Base-by-base conservation (phyloP, 2,888 invertebrate genomes). In the Tipula confusa region DNA sequence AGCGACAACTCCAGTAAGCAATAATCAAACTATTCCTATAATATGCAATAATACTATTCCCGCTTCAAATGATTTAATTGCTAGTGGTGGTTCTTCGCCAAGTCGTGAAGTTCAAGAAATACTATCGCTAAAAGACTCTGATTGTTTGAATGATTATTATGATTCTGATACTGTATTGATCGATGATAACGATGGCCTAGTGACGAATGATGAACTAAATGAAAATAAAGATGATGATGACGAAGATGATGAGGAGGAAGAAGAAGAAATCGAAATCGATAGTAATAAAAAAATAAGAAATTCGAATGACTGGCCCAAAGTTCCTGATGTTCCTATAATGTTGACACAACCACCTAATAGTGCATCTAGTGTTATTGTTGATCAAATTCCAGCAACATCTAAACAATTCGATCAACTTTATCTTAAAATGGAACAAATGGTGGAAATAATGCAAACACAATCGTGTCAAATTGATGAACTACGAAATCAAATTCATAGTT, bases 91-190 rank as follows among this genome's bases (percentile, higher is more conserved):
- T 13, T 96, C 96, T 84, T 96, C 96, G 88, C 96, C 97, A 4
- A 96, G 96, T 87, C 91, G 96, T 28, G 97, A 97, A 90, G 97
- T 97, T 28, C 94, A 96, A 88, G 95, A 97, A 90, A 97, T 97
- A 86, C 91, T 97, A 88, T 93, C 94, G 4, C 91, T 94, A 79
- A 93, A 93, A 86, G 92, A 92, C n/a, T 85, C 85, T 6, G 84
- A 84, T 83, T 82, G 48, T 15, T 29, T 82, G 13, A 84, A 83
- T 83, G 84, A 85, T 18, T 84, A 83, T 83, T 84, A 84, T 83
- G 84, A 84, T 18, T 64, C 82, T 6, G 83, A 83, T 18, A 81
- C 83, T 24, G 18, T 80, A 36, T 15, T 83, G 29, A 81, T 84
- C 29, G 85, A 85, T 15, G 84, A 83, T 15, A 84, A 84, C 15